phyloP scores from a whole-genome alignment of 1,140 invertebrate genomes.

The Lepidurus arcticus region DNA sequence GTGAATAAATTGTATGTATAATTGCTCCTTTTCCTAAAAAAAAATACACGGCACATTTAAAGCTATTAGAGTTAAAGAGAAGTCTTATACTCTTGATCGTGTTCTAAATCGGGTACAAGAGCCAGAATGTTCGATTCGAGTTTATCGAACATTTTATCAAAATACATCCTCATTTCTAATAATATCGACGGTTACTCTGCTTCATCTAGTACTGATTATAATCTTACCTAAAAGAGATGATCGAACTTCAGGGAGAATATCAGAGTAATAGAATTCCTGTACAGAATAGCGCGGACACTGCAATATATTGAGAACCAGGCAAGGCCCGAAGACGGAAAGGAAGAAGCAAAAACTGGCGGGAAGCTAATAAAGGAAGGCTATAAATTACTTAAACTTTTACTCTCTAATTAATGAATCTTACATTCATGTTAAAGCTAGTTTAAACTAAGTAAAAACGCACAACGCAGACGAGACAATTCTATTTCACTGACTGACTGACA shows the following conservation, averaged over 20 bases:
- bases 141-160: neutral
- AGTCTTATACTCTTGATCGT: neutral
- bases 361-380: neutral
- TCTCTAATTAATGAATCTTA: neutral
- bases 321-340: neutral
- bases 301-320: neutral
- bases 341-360: neutral
- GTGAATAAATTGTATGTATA: slow-evolving; percentile 4
- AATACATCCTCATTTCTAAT: slow-evolving; percentile 4
- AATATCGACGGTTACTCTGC: no score
- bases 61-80: no score
- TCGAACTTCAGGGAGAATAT: neutral
- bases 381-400: neutral
- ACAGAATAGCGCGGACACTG: neutral
- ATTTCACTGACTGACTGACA: slow-evolving; percentile 7
- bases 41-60: neutral
- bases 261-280: neutral
- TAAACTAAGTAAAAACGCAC: neutral
- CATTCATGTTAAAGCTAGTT: neutral
- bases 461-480: neutral
- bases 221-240: neutral
- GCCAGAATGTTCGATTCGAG: neutral
- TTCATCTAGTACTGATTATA: neutral
- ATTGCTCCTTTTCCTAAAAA: neutral
- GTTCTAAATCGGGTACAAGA: neutral